Evolutionary conservation across 2,888 invertebrate species (phyloP), one percentile per base, ranked within the genome.

Genomic region (Drosophila niveifrons): DNA sequence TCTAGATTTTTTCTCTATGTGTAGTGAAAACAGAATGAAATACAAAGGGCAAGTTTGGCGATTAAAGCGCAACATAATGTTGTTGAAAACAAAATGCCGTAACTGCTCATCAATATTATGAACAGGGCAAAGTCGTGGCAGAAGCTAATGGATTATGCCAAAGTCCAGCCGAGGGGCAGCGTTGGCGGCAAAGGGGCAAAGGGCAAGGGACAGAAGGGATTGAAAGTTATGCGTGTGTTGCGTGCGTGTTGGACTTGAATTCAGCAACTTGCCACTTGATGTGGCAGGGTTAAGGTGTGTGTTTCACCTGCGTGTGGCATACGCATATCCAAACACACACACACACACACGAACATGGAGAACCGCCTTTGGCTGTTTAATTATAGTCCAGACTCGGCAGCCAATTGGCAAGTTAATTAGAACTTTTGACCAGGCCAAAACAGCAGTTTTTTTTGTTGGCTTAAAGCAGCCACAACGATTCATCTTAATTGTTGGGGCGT

Each of bases 371-470:
- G 57, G 64, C 66, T 66, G 79, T 66, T 79, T 71, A 82, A 72
- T 79, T 70, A 66, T 77, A 61, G 81, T 53, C 23, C 57, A 50
- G 51, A 29, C 39, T 52, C 46, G 55, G 31, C 64, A 51, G 73
- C 67, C 87, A 83, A 86, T 82, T 83, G 87, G 74, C 67, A 44
- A 74, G 78, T 82, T 83, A 82, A 82, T 83, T 83, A 71, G 77
- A 77, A 56, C 52, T 75, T 79, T 67, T 67, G 75, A 66, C 69
- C 69, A 59, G 44, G 57, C 63, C 47, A 50, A 53, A 53, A 56
- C 43, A 53, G 53, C 44, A 29, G 59, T 18, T 23, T 23, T 23
- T 23, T 6, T 23, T 0, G 3, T 23, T 23, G 61, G 67, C 86
- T 73, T 76, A 52, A 73, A 76, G 80, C 73, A 72, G 63, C 66